These are phyloP conservation scores for Cygnus olor DNA, from an alignment of 2,797 vertebrate genomes.

Conservation along the genomic window DNA sequence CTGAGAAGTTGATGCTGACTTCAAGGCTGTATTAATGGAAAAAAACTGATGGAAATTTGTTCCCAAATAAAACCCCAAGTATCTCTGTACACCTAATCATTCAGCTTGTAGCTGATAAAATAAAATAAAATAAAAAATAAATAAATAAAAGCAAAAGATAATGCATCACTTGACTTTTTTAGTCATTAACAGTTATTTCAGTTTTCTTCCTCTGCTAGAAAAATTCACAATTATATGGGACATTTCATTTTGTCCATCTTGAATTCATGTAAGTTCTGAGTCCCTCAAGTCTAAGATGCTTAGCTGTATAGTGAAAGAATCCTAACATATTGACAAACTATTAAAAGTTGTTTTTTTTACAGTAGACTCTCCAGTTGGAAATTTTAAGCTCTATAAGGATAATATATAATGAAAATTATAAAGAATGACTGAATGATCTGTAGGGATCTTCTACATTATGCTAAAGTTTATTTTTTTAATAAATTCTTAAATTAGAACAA, in stretches of 20 bases:
- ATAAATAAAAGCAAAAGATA: background rate
- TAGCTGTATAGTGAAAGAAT: background rate
- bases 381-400: background rate
- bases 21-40: background rate
- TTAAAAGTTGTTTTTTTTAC: background rate
- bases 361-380: background rate
- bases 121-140: background rate
- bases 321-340: background rate
- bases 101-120: background rate
- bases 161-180: background rate
- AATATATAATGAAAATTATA: background rate
- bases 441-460: background rate
- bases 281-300: background rate
- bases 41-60: background rate
- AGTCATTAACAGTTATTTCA: background rate
- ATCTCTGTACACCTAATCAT: background rate
- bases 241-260: background rate
- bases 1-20: background rate
- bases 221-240: background rate
- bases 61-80: background rate
- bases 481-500: background rate
- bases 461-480: background rate
- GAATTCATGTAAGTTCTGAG: background rate
- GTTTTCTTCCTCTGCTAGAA: background rate
- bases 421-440: background rate